Evolutionary conservation across 2,888 invertebrate species (phyloP).

Genomic region (Synanthedon vespiformis): DNA sequence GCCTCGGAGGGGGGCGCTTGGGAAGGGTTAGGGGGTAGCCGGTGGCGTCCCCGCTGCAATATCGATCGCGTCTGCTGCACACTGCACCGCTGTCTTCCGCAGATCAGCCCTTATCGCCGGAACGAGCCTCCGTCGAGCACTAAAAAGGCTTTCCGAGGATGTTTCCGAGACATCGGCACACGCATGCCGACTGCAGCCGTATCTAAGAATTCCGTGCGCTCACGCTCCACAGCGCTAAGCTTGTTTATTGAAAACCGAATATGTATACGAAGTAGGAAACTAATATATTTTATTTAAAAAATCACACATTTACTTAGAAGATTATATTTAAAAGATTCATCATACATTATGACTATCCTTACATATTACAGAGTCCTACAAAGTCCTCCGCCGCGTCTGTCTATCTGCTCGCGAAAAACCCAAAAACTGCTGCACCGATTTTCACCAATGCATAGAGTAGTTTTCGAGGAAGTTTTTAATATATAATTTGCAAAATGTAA

Average conservation of each 20-base stretch:
- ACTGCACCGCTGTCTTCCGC: conserved; percentile 65
- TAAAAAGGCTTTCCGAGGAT: conserved; percentile 46
- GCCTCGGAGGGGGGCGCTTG: conserved; percentile 9
- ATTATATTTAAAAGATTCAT: too few relatives aligned
- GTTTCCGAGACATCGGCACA: conserved; percentile 29
- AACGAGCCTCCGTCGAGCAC: conserved; percentile 39
- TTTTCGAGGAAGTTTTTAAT: too few relatives aligned
- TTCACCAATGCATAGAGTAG: too few relatives aligned
- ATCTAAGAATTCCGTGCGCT: conserved; percentile 25
- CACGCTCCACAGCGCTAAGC: conserved; percentile 36
- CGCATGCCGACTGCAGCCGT: conserved; percentile 33
- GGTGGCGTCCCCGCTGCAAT: conserved; percentile 40
- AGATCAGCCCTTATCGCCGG: conserved; percentile 67
- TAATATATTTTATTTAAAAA: too few relatives aligned
- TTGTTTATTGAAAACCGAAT: conserved; percentile 40
- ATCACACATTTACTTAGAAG: too few relatives aligned
- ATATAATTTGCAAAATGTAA: too few relatives aligned
- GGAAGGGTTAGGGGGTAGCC: conserved; percentile 13
- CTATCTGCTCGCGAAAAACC: too few relatives aligned
- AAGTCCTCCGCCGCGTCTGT: too few relatives aligned
- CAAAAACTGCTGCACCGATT: too few relatives aligned
- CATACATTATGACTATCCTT: too few relatives aligned
- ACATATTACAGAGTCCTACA: too few relatives aligned
- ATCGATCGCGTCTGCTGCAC: conserved; percentile 67
- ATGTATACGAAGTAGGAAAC: neutral